Percentiles rank a stretch among this genome's conserved stretches.
Evolutionary conservation across 2,797 vertebrate genomes (phyloP).

Genomic region (Luscinia luscinia): DNA sequence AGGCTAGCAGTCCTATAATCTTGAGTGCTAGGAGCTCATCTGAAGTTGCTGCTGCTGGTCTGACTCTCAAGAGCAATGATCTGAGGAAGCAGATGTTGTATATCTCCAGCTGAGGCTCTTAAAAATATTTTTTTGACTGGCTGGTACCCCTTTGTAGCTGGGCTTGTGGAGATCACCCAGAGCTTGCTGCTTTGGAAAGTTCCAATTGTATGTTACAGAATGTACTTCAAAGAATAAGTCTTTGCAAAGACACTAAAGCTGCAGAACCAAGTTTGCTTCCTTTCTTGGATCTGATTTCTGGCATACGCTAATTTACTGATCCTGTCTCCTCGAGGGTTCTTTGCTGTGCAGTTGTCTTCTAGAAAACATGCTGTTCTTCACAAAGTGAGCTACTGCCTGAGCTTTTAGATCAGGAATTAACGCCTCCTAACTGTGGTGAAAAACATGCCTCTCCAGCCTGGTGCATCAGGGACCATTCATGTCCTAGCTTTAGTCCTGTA

Average conservation of each 20-base stretch:
- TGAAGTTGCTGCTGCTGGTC: neutral
- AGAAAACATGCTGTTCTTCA: neutral
- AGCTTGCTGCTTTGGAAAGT: neutral
- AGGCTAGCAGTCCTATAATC: neutral
- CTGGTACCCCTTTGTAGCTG: neutral
- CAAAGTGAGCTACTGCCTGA: neutral
- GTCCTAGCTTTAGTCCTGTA: neutral
- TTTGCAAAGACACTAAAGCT: neutral
- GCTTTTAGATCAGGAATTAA: neutral
- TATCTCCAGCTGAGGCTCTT: neutral
- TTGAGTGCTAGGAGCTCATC: neutral
- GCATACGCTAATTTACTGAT: neutral
- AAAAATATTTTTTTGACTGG: neutral
- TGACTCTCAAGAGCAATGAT: neutral
- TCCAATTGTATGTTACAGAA: neutral
- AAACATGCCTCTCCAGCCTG: neutral
- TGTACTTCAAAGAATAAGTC: neutral
- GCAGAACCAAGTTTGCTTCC: constrained; percentile 15
- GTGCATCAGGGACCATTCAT: neutral
- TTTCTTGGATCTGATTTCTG: constrained; percentile 22
- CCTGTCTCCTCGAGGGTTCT: neutral
- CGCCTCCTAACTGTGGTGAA: neutral
- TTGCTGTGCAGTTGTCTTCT: neutral
- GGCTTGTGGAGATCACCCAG: neutral
- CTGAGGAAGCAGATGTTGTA: neutral